Conservation (phyloP, 2,797 vertebrate species). For the Gouania willdenowi region DNA sequence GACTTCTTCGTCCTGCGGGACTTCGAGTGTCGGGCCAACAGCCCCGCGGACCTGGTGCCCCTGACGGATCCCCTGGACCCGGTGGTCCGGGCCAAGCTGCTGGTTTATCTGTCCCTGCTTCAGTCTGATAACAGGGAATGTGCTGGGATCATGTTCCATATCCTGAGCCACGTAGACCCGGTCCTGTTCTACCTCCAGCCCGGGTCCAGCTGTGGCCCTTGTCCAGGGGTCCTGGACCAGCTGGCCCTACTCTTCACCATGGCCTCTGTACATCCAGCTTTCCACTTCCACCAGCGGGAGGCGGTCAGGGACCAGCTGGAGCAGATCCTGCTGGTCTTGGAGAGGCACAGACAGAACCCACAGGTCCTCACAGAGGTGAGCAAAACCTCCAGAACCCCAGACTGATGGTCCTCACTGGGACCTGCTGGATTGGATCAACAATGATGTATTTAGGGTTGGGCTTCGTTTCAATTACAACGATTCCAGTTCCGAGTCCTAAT, state of each 20-base stretch:
- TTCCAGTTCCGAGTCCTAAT: no score
- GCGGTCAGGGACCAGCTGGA: slow-evolving; percentile 83
- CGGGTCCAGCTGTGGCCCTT: slow-evolving; percentile 32
- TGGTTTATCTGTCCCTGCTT: slow-evolving; percentile 87
- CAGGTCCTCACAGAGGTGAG: no score
- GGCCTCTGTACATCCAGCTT: slow-evolving; percentile 91
- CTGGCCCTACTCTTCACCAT: slow-evolving; percentile 89
- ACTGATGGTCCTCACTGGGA: no score
- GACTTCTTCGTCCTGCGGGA: slow-evolving; percentile 85
- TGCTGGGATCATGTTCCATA: slow-evolving; percentile 85
- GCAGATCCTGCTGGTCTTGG: slow-evolving; percentile 67
- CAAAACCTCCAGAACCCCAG: no score
- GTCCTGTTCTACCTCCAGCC: slow-evolving; percentile 59
- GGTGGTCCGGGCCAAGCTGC: slow-evolving; percentile 82
- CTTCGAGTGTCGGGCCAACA: slow-evolving; percentile 83
- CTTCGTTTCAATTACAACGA: no score
- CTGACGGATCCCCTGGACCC: slow-evolving; percentile 81
- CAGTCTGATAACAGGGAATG: slow-evolving; percentile 91
- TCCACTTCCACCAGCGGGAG: slow-evolving; percentile 91
- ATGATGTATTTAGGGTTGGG: no score
- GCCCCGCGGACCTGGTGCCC: slow-evolving; percentile 58
- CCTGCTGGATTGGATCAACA: no score
- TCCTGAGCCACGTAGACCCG: slow-evolving; percentile 82
- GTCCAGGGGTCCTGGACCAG: slow-evolving; percentile 77
- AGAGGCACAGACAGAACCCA: no score